Conservation (phyloP, 2,797 vertebrate genomes). For the Spinus olivaceus region DNA sequence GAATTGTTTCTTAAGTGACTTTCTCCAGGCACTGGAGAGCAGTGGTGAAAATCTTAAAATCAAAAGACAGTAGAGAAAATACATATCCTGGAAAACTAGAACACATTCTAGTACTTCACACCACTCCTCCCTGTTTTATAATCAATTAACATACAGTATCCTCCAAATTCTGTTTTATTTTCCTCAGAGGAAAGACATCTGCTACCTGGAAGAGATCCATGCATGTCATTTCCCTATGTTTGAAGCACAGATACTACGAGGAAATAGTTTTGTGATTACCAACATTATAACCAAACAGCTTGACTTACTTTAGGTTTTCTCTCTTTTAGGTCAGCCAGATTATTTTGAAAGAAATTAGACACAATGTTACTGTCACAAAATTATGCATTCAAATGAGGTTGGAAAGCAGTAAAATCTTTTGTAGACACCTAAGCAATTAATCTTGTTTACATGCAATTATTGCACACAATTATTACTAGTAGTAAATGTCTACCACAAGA, state of each 20-base stretch:
- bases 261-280: background rate
- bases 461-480: background rate
- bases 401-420: background rate
- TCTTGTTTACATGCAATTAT: background rate
- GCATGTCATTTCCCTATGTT: background rate
- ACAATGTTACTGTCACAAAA: background rate
- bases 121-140: background rate
- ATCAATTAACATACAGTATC: background rate
- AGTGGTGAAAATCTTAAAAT: background rate
- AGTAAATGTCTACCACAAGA: background rate
- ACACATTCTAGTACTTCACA: background rate
- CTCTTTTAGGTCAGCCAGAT: background rate
- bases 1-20: background rate
- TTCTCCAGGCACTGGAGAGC: background rate
- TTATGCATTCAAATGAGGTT: background rate
- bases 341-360: background rate
- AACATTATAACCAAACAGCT: background rate
- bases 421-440: background rate
- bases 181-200: background rate
- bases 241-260: background rate
- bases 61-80: background rate
- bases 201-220: background rate
- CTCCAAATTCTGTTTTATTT: background rate
- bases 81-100: background rate
- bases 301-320: background rate